These are phyloP conservation scores for Phallusia fumigata DNA, from an alignment of 23 tunicate species.

Conservation along the genomic window DNA sequence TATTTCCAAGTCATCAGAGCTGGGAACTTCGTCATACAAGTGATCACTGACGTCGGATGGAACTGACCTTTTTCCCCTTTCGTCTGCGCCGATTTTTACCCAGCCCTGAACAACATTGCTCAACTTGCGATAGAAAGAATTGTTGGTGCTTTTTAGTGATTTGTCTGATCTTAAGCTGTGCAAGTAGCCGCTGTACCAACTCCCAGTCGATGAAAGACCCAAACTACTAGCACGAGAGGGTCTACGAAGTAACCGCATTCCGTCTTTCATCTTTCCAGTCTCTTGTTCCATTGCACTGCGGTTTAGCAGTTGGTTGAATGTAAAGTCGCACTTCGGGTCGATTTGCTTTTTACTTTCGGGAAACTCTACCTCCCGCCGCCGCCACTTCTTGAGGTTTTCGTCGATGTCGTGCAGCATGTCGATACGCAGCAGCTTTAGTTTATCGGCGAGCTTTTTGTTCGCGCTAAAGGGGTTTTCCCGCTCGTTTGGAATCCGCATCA, in stretches of 20 bases:
- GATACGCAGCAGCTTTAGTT: neutral
- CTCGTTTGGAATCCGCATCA: constrained; percentile 1
- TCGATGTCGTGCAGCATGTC: neutral
- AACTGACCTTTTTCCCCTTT: neutral
- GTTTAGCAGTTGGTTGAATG: neutral
- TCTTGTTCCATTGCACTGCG: neutral
- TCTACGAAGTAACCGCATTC: neutral
- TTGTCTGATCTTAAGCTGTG: neutral
- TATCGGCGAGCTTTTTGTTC: neutral
- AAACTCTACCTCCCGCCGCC: neutral
- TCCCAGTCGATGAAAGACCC: neutral
- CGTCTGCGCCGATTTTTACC: constrained; percentile 7
- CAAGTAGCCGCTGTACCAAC: neutral
- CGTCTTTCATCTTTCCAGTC: neutral
- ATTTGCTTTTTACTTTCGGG: neutral
- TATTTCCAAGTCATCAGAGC: neutral
- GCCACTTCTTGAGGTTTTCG: neutral
- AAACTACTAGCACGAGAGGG: too few relatives aligned
- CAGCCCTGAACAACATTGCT: neutral
- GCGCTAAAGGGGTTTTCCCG: neutral
- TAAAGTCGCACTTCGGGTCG: neutral
- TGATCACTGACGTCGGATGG: neutral
- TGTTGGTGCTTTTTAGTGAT: neutral
- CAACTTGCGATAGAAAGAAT: constrained; percentile 16
- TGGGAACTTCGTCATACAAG: constrained; percentile 4